These are phyloP conservation scores for Apantesis nais DNA, from an alignment of 2,888 invertebrate genomes.

Conservation along the genomic window DNA sequence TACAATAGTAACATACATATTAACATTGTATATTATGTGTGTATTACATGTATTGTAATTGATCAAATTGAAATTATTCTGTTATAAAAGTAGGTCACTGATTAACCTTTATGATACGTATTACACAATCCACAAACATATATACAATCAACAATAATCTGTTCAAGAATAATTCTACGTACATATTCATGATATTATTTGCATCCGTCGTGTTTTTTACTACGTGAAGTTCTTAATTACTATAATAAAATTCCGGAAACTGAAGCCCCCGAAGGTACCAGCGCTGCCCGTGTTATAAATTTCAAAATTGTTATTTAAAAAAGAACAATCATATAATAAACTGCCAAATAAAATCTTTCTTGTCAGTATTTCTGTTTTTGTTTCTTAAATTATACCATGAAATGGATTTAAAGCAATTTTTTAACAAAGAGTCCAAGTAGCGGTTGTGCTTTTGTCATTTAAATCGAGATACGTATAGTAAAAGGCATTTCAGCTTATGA, in stretches of 20 bases:
- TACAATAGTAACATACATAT: constrained; percentile 16
- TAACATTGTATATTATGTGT: background rate
- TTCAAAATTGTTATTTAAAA: background rate
- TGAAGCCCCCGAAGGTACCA: background rate
- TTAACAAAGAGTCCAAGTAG: background rate
- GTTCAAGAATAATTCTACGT: constrained; percentile 1
- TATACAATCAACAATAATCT: constrained; percentile 1
- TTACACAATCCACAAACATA: background rate
- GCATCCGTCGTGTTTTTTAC: background rate
- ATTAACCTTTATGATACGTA: constrained; percentile 40
- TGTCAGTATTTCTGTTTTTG: background rate
- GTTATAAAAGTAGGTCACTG: constrained; percentile 39
- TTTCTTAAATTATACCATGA: background rate
- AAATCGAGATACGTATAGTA: no score
- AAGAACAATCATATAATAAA: background rate
- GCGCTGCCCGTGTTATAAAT: background rate
- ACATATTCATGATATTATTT: background rate
- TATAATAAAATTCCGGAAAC: no score
- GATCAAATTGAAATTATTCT: constrained; percentile 35
- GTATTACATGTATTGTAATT: constrained; percentile 26
- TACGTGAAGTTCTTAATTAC: background rate
- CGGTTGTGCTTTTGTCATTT: background rate
- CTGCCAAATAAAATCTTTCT: background rate
- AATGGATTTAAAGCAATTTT: background rate
- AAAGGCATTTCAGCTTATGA: no score